A percentile compares a stretch with the other conserved stretches of the same genome.
These are phyloP conservation scores for Probaryconus sp. DNA, from an alignment of 1,140 invertebrate genomes.

Conservation along the genomic window DNA sequence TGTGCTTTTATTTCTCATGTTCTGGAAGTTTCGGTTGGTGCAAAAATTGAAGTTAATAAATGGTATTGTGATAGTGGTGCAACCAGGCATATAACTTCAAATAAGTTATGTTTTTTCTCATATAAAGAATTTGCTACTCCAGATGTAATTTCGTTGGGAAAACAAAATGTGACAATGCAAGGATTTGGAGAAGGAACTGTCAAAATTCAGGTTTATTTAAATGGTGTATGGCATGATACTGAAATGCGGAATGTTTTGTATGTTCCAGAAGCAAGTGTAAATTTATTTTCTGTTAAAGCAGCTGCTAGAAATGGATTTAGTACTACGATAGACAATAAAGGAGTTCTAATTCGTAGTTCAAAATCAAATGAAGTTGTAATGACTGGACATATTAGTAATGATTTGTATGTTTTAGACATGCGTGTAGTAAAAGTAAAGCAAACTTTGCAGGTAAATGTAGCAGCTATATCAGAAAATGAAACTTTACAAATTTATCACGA, in stretches of 20 bases:
- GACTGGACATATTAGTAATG: conserved; percentile 14
- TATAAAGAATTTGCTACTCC: conserved; percentile 14
- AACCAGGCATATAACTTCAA: conserved; percentile 13
- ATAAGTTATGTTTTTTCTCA: conserved; percentile 13
- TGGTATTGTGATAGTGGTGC: conserved; percentile 24
- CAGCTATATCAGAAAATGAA: background rate
- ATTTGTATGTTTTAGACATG: conserved; percentile 22
- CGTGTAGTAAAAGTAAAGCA: conserved; percentile 64
- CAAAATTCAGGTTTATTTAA: conserved; percentile 1
- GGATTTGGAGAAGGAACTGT: conserved; percentile 19
- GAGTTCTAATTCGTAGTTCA: no score
- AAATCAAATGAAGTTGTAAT: no score
- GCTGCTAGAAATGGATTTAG: conserved; percentile 10
- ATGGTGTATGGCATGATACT: conserved; percentile 1
- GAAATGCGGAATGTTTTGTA: conserved; percentile 19
- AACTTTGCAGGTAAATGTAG: conserved; percentile 19
- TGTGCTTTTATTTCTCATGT: background rate
- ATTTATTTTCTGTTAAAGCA: conserved; percentile 26
- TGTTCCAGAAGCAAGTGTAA: conserved; percentile 20
- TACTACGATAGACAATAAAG: conserved; percentile 16
- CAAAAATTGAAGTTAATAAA: conserved; percentile 2
- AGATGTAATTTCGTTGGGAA: conserved; percentile 13
- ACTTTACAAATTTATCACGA: conserved; percentile 25
- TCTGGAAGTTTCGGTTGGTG: conserved; percentile 3
- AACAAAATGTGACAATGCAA: conserved; percentile 11